Conservation (phyloP, 2,797 vertebrate species). For the Picus viridis region DNA sequence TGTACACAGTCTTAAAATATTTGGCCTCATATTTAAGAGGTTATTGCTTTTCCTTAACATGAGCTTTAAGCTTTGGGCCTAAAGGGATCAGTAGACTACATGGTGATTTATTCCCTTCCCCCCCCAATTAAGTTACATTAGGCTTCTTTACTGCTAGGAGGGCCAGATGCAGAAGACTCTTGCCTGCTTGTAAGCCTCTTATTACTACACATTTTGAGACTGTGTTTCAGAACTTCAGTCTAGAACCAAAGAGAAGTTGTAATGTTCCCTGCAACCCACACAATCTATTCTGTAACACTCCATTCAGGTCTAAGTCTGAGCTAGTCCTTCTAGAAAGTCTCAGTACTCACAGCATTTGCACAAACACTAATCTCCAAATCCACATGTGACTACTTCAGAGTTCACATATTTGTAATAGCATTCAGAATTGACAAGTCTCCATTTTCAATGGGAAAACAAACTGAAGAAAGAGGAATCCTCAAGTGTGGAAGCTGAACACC, state of each 20-base stretch:
- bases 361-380: not conserved
- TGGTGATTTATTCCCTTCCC: not conserved
- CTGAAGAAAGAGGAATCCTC: not conserved
- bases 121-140: not conserved
- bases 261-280: not conserved
- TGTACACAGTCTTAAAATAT: not conserved
- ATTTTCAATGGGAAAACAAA: constrained; percentile 1
- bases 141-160: not conserved
- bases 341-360: not conserved
- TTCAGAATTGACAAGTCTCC: not conserved
- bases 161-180: not conserved
- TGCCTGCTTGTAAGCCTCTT: not conserved
- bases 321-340: not conserved
- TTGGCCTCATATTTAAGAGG: not conserved
- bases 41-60: not conserved
- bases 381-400: not conserved
- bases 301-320: not conserved
- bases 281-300: not conserved
- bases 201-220: not conserved
- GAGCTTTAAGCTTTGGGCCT: not conserved
- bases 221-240: not conserved
- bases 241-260: not conserved
- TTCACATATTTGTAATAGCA: not conserved
- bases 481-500: not conserved
- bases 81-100: not conserved